Evolutionary conservation across 1,140 invertebrate genomes (phyloP).

Genomic region (Ptiloglossa arizonensis): DNA sequence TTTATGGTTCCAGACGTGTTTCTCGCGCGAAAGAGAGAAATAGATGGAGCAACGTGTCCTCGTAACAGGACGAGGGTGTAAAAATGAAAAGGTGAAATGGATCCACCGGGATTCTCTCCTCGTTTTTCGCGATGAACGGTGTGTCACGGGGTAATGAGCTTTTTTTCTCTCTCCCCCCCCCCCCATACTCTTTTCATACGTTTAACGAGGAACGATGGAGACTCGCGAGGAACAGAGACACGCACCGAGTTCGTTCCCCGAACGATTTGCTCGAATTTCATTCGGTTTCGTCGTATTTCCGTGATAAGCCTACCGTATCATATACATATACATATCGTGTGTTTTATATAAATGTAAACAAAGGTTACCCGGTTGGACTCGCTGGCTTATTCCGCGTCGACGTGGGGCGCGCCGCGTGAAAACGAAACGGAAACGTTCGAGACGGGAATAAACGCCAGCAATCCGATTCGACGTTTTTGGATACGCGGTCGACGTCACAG

Average conservation of each 20-base stretch:
- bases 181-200: too few relatives aligned
- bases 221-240: not conserved
- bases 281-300: conserved; percentile 13
- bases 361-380: conserved; percentile 1
- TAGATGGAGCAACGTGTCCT: not conserved
- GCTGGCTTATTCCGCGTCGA: conserved; percentile 4
- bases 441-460: not conserved
- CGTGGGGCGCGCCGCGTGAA: too few relatives aligned
- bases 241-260: not conserved
- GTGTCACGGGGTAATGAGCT: too few relatives aligned
- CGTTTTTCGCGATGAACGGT: not conserved
- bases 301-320: conserved; percentile 35
- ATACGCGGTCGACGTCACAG: conserved; percentile 6
- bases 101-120: not conserved
- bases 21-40: not conserved
- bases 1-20: not conserved
- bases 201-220: not conserved
- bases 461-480: too few relatives aligned
- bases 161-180: too few relatives aligned
- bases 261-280: not conserved
- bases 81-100: not conserved
- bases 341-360: conserved; percentile 48
- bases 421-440: not conserved
- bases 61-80: not conserved
- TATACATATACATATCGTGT: conserved; percentile 31